Evolutionary conservation across 2,888 invertebrate genomes (phyloP), one percentile per base, ranked within the genome.

Genomic region (Eulithis prunata): DNA sequence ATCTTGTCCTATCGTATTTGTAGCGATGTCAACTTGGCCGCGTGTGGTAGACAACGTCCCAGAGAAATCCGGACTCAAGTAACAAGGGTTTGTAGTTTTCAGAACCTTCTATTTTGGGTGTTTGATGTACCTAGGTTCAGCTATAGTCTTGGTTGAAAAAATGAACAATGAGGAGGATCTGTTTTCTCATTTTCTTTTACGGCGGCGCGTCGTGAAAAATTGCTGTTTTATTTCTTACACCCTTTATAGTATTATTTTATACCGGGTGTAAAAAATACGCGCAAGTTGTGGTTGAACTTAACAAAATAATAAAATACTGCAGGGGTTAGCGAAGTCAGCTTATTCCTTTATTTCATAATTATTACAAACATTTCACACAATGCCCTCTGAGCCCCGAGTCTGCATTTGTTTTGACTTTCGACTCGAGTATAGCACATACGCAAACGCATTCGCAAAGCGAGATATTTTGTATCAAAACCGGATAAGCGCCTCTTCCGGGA

Each of bases 11-110:
- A 38, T 28, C 62, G 55, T 55, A 66, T 66, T 62, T 62, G 66
- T 62, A 58, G 62, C 62, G 51, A n/a, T 62, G 66, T 62, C 62
- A 62, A 55, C 58, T 55, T 46, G 62, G 51, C 45, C 54, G 55
- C 58, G 55, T 58, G 62, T 55, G 58, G 55, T 55, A 49, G 55
- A 47, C 57, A 53, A 54, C 54, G 47, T 45, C 55, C 58, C 28
- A 58, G 58, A 51, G 49, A 62, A 55, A 55, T 55, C 43, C 11
- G 21, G 58, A 43, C 36, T 14, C 64, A 64, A 60, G 59, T 60
- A 55, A 64, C 43, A 12, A 64, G 59, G 56, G 56, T 28, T 21
- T 55, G 54, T 47, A 49, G 55, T 64, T 58, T 64, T 58, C 38
- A 41, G 6, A 49, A 36, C 28, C 21, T 52, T 52, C 49, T 41